phyloP scores from a whole-genome alignment of 2,888 invertebrate genomes.

The Neoscelio sp. region DNA sequence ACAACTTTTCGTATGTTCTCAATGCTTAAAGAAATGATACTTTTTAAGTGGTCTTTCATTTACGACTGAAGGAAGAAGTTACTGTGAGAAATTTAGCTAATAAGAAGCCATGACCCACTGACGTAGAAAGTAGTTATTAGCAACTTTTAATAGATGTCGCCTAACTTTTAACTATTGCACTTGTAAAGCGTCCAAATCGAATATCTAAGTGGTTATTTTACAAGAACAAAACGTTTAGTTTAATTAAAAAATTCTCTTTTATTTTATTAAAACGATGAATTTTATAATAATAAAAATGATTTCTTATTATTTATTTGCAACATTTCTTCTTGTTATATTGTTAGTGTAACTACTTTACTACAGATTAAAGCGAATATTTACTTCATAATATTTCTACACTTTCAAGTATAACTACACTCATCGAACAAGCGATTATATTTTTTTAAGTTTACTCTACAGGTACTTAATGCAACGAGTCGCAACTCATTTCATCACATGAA shows the following conservation, averaged over 20 bases:
- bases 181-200: not conserved
- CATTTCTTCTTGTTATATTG: not conserved
- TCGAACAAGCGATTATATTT: conserved; percentile 9
- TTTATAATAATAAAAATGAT: too few relatives aligned
- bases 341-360: not conserved
- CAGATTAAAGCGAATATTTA: not conserved
- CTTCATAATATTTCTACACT: conserved; percentile 19
- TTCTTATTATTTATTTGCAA: not conserved
- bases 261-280: not conserved
- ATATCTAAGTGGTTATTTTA: too few relatives aligned
- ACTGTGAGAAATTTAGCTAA: not conserved
- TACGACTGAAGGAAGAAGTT: not conserved
- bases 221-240: too few relatives aligned
- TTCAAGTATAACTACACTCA: conserved; percentile 4
- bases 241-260: not conserved
- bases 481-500: not conserved
- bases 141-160: conserved; percentile 17
- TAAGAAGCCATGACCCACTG: conserved; percentile 4
- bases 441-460: conserved; percentile 23
- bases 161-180: conserved; percentile 3
- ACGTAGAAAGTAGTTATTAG: conserved; percentile 6
- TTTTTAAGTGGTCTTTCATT: too few relatives aligned
- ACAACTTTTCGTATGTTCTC: too few relatives aligned
- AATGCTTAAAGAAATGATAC: too few relatives aligned
- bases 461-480: conserved; percentile 8